These are phyloP conservation scores for Lithophane ornitopus DNA, from an alignment of 2,888 invertebrate genomes.

Conservation along the genomic window DNA sequence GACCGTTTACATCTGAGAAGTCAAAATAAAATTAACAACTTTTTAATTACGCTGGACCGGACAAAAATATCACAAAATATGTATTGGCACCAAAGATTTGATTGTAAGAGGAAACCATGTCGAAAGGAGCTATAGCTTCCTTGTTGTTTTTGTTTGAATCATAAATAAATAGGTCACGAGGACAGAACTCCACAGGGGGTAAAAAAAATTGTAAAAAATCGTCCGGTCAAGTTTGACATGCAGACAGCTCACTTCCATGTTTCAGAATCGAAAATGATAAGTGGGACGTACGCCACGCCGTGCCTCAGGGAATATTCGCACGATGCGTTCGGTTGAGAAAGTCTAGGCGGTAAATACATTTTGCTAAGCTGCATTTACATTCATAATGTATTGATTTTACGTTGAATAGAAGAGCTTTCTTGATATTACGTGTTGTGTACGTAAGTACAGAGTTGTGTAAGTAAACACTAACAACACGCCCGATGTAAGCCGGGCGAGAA, in stretches of 20 bases:
- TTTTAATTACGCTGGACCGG: conserved; percentile 12
- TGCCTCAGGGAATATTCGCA: conserved; percentile 40
- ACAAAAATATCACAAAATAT: conserved; percentile 19
- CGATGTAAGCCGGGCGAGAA: conserved; percentile 48
- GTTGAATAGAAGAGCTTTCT: conserved; percentile 51
- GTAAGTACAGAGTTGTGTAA: conserved; percentile 28
- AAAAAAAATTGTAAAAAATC: conserved; percentile 64
- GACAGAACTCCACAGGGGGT: conserved; percentile 51
- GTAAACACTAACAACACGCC: conserved; percentile 54
- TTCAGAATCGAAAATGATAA: conserved; percentile 59
- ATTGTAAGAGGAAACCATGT: conserved; percentile 41
- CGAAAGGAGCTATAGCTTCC: conserved; percentile 57
- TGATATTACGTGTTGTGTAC: conserved; percentile 49
- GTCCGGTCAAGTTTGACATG: conserved; percentile 50
- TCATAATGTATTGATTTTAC: conserved; percentile 60
- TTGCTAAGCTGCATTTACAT: conserved; percentile 55
- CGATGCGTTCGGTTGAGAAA: conserved; percentile 42
- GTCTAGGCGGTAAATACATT: conserved; percentile 45
- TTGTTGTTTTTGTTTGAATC: conserved; percentile 59
- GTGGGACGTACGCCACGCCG: conserved; percentile 25
- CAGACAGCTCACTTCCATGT: conserved; percentile 53
- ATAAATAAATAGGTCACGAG: conserved; percentile 62
- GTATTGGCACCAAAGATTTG: conserved; percentile 42
- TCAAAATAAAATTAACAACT: not conserved
- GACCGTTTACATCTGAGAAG: not conserved